Conservation (phyloP, 1,140 invertebrate species). For the Pollicipes pollicipes region DNA sequence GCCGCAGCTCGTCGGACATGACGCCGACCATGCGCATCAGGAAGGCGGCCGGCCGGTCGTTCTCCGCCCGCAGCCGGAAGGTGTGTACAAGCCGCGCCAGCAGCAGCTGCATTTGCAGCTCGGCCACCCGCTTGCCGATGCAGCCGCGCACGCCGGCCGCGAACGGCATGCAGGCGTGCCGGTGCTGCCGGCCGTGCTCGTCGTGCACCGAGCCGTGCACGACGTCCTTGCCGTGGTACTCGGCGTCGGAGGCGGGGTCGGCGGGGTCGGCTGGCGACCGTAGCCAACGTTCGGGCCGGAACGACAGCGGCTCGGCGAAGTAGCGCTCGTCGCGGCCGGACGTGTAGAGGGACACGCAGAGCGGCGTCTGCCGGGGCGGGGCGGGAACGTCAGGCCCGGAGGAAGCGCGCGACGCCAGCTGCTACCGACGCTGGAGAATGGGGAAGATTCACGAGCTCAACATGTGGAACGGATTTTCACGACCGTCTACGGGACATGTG, state of each 20-base stretch:
- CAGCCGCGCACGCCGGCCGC: constrained; percentile 61
- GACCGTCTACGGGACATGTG: no score
- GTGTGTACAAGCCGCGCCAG: constrained; percentile 25
- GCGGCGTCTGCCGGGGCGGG: constrained; percentile 42
- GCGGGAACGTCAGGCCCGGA: no score
- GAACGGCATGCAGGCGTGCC: constrained; percentile 60
- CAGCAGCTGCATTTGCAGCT: constrained; percentile 47
- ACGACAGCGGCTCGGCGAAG: constrained; percentile 46
- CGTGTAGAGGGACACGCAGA: constrained; percentile 63
- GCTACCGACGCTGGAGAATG: no score
- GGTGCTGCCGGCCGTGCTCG: constrained; percentile 28
- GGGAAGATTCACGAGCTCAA: no score
- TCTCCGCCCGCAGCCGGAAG: constrained; percentile 8
- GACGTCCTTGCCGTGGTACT: constrained; percentile 30
- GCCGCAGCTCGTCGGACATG: constrained; percentile 13
- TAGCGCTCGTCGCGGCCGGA: constrained; percentile 47
- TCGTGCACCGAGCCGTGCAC: constrained; percentile 15
- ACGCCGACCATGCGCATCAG: constrained; percentile 19
- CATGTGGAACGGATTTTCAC: no score
- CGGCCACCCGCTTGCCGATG: constrained; percentile 58
- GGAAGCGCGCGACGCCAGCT: no score
- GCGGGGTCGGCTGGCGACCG: constrained; percentile 10
- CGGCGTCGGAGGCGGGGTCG: constrained; percentile 6
- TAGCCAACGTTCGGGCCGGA: constrained; percentile 57
- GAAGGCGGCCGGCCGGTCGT: constrained; percentile 17